These are phyloP conservation scores for Pollenia labialis DNA, from an alignment of 2,888 invertebrate genomes.

Conservation along the genomic window DNA sequence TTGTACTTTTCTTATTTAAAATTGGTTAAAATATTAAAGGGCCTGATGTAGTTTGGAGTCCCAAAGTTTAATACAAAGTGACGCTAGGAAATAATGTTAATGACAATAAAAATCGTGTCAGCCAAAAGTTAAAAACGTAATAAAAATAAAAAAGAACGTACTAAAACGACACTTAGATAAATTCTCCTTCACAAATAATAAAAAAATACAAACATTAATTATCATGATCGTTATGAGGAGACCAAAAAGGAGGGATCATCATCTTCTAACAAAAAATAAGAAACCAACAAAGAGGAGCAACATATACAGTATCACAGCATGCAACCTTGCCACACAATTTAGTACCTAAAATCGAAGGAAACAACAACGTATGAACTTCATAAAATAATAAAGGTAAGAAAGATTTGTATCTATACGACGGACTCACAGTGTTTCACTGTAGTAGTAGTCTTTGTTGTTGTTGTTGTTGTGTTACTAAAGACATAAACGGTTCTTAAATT, in stretches of 20 bases:
- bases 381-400: constrained; percentile 48
- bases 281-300: constrained; percentile 27
- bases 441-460: neutral
- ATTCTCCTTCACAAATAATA: constrained; percentile 2
- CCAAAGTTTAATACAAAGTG: constrained; percentile 36
- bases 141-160: constrained; percentile 45
- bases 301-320: constrained; percentile 54
- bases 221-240: constrained; percentile 54
- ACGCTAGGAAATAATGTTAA: constrained; percentile 47
- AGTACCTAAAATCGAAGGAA: neutral
- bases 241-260: constrained; percentile 28
- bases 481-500: constrained; percentile 64
- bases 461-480: constrained; percentile 43
- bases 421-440: constrained; percentile 1
- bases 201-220: constrained; percentile 47
- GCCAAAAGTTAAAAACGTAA: constrained; percentile 58
- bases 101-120: constrained; percentile 68
- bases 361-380: constrained; percentile 20
- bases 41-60: neutral
- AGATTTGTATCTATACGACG: constrained; percentile 57
- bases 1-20: constrained; percentile 43
- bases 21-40: constrained; percentile 16
- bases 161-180: constrained; percentile 22
- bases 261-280: constrained; percentile 27
- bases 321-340: constrained; percentile 38